phyloP scores from a whole-genome alignment of 2,888 invertebrate genomes.

The Polietes domitor region DNA sequence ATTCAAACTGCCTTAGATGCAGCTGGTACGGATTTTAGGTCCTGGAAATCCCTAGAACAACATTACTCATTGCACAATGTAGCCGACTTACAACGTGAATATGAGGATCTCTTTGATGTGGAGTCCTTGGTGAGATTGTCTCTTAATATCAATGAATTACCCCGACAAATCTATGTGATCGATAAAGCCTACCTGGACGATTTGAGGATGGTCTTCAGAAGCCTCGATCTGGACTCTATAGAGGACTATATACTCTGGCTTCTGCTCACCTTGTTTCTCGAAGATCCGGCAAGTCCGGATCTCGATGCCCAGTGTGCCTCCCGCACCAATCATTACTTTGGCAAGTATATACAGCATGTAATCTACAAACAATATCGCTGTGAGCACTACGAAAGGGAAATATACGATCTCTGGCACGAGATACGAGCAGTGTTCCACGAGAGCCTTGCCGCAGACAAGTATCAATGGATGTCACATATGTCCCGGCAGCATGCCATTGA shows the following conservation, averaged over 20 bases:
- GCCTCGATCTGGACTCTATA: conserved; percentile 64
- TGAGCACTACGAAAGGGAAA: conserved; percentile 70
- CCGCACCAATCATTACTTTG: conserved; percentile 72
- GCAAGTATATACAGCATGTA: conserved; percentile 73
- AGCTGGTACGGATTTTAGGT: conserved; percentile 37
- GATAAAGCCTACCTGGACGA: conserved; percentile 70
- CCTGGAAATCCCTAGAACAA: conserved; percentile 64
- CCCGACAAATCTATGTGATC: conserved; percentile 72
- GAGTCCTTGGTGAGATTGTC: conserved; percentile 71
- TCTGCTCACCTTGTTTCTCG: conserved; percentile 71
- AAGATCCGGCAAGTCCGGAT: conserved; percentile 55
- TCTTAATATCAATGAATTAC: conserved; percentile 72
- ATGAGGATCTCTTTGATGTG: conserved; percentile 70
- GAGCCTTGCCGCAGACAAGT: conserved; percentile 72
- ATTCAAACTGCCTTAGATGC: conserved; percentile 65
- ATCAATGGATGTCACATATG: conserved; percentile 74
- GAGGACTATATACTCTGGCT: conserved; percentile 76
- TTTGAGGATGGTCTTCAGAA: conserved; percentile 65
- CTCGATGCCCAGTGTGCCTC: conserved; percentile 70
- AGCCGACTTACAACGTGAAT: conserved; percentile 69
- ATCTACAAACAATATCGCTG: conserved; percentile 73
- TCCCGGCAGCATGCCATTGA: conserved; percentile 73
- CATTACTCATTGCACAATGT: conserved; percentile 67
- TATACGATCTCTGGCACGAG: conserved; percentile 74
- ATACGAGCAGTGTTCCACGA: conserved; percentile 72